These are phyloP conservation scores for Aurelia coerulea DNA, from an alignment of 30 jellyfish, hydroid and myxozoan species.

Conservation along the genomic window DNA sequence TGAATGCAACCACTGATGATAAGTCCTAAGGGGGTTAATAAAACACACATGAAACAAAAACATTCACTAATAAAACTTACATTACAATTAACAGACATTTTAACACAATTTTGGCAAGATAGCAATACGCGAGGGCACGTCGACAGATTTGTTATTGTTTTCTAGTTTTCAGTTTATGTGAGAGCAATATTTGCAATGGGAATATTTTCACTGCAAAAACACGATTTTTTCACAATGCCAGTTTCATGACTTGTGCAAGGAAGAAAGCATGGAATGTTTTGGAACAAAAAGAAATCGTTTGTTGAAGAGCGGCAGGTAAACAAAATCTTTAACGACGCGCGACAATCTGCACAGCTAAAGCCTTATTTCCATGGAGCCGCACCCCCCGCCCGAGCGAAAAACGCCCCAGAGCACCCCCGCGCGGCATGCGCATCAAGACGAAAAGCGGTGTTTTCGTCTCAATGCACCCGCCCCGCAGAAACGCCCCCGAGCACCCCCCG, in stretches of 20 bases:
- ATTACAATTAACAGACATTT: too few relatives aligned
- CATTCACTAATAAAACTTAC: too few relatives aligned
- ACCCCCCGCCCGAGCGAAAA: too few relatives aligned
- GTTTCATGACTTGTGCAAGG: not conserved
- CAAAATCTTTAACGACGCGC: not conserved
- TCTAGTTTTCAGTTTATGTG: constrained; percentile 2
- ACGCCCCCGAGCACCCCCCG: too few relatives aligned
- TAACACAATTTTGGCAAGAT: not conserved
- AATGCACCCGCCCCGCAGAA: too few relatives aligned
- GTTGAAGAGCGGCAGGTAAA: constrained; percentile 8
- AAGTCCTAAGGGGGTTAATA: too few relatives aligned
- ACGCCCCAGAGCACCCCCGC: too few relatives aligned
- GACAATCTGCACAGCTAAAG: constrained; percentile 2
- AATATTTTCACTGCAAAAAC: not conserved
- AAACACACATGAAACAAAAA: too few relatives aligned
- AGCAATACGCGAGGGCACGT: constrained; percentile 12
- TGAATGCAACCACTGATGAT: too few relatives aligned
- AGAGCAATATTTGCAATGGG: constrained; percentile 7
- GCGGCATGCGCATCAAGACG: too few relatives aligned
- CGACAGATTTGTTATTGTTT: constrained; percentile 1
- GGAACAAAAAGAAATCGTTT: constrained; percentile 1
- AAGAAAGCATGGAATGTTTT: constrained; percentile 3
- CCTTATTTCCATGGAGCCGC: too few relatives aligned
- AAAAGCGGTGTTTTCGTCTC: too few relatives aligned
- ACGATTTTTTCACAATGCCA: not conserved